Base-by-base conservation (phyloP, 2,797 vertebrate genomes). In the Syngnathus acus region DNA sequence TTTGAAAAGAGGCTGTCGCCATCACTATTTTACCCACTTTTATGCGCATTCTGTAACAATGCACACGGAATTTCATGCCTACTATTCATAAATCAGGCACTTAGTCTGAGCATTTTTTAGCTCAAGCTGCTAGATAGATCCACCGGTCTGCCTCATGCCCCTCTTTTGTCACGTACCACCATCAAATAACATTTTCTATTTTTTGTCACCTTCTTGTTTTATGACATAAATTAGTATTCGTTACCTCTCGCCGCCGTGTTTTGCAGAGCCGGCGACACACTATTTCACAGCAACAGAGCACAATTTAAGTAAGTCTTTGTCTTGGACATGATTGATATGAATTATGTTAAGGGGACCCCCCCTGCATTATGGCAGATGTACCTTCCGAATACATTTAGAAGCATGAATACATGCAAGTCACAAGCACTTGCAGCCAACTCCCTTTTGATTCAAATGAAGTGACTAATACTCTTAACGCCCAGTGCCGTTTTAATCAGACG, bases 241-340 rank as follows among this genome's bases (percentile, higher is more conserved):
- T 76, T 79, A 83, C 79, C 82, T 86, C 73, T 83, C 83, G 75
- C 82, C 79, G 81, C 85, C 79, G 85, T 86, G 88, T 85, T 86
- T 83, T 85, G 86, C 82, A 81, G 59, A 74, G 80, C 67, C 77
- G 43, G 55, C 74, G 62, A 69, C 4, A 13, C 6, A 68, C 14
- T 40, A 72, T 77, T 82, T 79, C 74, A 67, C 48, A 7, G 72
- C 68, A 80, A 78, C 43, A 13, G 59, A 68, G 57, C 54, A 37
- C 72, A 32, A 32, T 32, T 32, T 63, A 78, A 68, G 55, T 75
- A 68, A 73, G 70, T 63, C 59, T 73, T 14, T 62, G 60, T 62
- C 60, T n/a, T 7, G 13, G 45, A 9, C 39, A 62, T 45, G 21
- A 42, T 61, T 42, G 38, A 17, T 45, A 16, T 26, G 21, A 42